Conservation (phyloP, 2,797 vertebrate species). For the Podarcis lilfordi region DNA sequence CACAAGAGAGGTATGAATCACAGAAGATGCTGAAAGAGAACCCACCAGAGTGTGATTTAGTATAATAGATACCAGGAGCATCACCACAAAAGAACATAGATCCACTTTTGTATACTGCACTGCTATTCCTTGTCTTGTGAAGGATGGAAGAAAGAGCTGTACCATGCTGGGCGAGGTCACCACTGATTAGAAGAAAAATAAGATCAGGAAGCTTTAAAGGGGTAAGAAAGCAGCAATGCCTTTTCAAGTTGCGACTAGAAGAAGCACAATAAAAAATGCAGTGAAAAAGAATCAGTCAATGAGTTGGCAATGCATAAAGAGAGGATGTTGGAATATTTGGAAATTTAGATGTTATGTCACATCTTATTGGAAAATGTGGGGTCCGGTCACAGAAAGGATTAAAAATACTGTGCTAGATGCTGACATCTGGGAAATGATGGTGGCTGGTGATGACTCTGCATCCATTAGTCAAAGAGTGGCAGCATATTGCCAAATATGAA, state of each 20-base stretch:
- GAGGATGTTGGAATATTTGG: slow-evolving; percentile 37
- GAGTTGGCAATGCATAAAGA: slow-evolving; percentile 6
- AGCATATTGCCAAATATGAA: neutral
- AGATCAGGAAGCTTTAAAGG: slow-evolving; percentile 53
- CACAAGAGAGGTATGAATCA: slow-evolving; percentile 2
- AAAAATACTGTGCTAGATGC: neutral
- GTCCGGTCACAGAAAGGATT: neutral
- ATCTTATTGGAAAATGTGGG: neutral
- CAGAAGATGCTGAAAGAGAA: slow-evolving; percentile 38
- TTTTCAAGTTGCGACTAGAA: slow-evolving; percentile 26
- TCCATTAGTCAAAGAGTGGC: neutral
- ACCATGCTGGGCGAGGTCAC: slow-evolving; percentile 25
- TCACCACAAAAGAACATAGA: neutral
- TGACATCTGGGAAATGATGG: neutral
- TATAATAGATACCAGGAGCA: slow-evolving; percentile 26
- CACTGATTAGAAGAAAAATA: slow-evolving; percentile 46
- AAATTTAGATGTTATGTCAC: slow-evolving; percentile 27
- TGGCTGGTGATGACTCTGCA: neutral
- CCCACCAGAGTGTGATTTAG: slow-evolving; percentile 8
- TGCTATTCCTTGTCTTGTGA: slow-evolving; percentile 19
- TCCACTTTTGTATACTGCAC: slow-evolving; percentile 36
- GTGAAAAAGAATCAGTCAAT: slow-evolving; percentile 30
- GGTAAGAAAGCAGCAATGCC: slow-evolving; percentile 34
- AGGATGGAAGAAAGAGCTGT: slow-evolving; percentile 13
- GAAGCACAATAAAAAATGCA: slow-evolving; percentile 18